These are phyloP conservation scores for Laterallus jamaicensis DNA, from an alignment of 2,113 vertebrate species.

Conservation along the genomic window DNA sequence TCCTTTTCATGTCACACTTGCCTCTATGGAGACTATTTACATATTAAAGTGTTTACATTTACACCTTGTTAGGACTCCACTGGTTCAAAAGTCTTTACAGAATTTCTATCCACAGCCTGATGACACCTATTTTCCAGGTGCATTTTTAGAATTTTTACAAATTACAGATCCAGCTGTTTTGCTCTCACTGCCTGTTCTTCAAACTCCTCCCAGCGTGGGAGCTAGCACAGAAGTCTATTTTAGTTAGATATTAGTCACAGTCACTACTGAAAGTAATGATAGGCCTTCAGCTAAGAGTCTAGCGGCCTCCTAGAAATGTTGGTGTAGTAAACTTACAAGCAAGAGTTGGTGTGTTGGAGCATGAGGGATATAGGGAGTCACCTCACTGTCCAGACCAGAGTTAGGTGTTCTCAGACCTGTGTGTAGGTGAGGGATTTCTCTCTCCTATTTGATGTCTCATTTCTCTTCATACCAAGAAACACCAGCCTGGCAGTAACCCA, in stretches of 20 bases:
- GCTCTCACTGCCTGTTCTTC: not conserved
- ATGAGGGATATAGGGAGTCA: not conserved
- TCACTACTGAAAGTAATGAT: not conserved
- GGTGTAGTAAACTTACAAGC: not conserved
- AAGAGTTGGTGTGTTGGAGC: not conserved
- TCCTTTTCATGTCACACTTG: not conserved
- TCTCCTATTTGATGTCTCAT: not conserved
- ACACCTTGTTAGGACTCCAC: not conserved
- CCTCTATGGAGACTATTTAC: not conserved
- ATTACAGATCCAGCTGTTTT: not conserved
- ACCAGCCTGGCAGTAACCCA: not conserved
- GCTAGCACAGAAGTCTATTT: not conserved
- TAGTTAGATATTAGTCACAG: not conserved
- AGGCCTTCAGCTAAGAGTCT: not conserved
- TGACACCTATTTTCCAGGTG: not conserved
- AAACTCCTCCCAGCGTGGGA: not conserved
- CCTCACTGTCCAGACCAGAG: not conserved
- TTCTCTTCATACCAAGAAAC: not conserved
- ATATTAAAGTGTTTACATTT: not conserved
- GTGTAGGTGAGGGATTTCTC: not conserved
- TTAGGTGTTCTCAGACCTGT: not conserved
- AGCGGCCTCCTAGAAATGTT: not conserved
- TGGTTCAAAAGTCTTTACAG: not conserved
- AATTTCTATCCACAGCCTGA: not conserved
- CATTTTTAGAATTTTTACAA: not conserved